Evolutionary conservation across 2,797 vertebrate species (phyloP), one percentile per base, ranked within the genome.

Genomic region (Chloroceryle amazona): DNA sequence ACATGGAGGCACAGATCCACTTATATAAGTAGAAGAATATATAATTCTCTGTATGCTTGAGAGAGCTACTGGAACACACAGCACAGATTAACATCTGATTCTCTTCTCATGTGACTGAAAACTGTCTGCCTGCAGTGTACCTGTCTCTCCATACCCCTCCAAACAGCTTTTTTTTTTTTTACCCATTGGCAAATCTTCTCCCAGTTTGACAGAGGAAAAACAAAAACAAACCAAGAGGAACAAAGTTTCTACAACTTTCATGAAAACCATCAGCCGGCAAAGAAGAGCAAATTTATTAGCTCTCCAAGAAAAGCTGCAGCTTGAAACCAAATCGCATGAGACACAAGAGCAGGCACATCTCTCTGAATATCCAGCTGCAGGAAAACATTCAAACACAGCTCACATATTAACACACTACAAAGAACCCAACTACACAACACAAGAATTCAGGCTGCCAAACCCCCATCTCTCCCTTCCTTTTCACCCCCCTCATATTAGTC

Each of bases 221-320:
- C 3, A 70, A 90, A 92, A 90, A 55, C 73, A 37, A 37, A 37
- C n/a, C 44, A 2, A 84, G 86, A 90, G 63, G 23, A 94, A 52
- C 17, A 55, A 90, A 93, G 47, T 94, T 96, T 82, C 83, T 67
- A 41, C 28, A 73, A 76, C 74, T 93, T 86, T 84, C 60, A 80
- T 31, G 35, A 90, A 94, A 94, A 89, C 33, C 66, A 84, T 60
- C 25, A 89, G 47, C 29, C 62, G 84, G 78, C 39, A 83, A 80
- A 76, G 60, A 47, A 94, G 20, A 86, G 83, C 33, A 90, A 82
- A 90, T 23, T 92, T 92, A 41, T 25, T 55, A 88, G 52, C 0
- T 2, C 78, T 84, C 44, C 60, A 66, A 81, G 78, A 94, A 89
- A 94, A 86, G 44, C 63, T 57, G 55, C 51, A 76, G 62, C 58